Evolutionary conservation across 1,140 invertebrate genomes (phyloP).

Genomic region (Galendromus occidentalis): DNA sequence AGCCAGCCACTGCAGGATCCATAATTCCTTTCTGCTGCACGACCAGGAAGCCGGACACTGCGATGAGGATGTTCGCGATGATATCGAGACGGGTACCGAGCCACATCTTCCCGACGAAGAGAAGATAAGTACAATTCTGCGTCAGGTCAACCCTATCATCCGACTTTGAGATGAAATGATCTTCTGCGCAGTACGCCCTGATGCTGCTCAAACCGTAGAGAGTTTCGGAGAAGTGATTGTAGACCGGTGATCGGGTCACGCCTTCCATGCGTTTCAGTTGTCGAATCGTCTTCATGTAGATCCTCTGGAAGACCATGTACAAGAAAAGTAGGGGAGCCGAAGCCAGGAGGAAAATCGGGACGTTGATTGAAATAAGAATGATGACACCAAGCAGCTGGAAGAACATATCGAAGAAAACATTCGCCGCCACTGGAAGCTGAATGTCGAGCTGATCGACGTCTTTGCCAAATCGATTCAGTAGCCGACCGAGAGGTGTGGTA

Average conservation of each 20-base stretch:
- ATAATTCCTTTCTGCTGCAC: not conserved
- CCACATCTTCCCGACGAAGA: conserved; percentile 26
- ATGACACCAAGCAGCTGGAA: conserved; percentile 63
- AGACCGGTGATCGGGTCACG: conserved; percentile 29
- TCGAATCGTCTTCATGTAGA: conserved; percentile 29
- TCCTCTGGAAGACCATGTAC: conserved; percentile 46
- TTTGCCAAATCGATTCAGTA: conserved; percentile 43
- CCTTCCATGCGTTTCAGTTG: conserved; percentile 31
- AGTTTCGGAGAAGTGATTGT: conserved; percentile 31
- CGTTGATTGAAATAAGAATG: conserved; percentile 40
- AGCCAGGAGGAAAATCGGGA: conserved; percentile 59
- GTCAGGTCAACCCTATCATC: conserved; percentile 24
- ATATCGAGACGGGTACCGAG: not conserved
- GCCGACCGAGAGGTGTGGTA: conserved; percentile 42
- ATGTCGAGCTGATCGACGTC: conserved; percentile 33
- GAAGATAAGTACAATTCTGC: conserved; percentile 31
- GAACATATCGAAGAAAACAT: conserved; percentile 26
- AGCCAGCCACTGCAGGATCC: not conserved
- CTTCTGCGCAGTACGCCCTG: conserved; percentile 13
- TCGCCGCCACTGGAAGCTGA: conserved; percentile 32
- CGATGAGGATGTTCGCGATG: not conserved
- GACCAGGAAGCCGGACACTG: not conserved
- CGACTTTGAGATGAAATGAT: conserved; percentile 13
- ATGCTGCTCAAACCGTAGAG: conserved; percentile 29
- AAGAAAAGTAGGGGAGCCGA: conserved; percentile 61